phyloP scores from a whole-genome alignment of 2,113 vertebrate species.

The Caranx melampygus region DNA sequence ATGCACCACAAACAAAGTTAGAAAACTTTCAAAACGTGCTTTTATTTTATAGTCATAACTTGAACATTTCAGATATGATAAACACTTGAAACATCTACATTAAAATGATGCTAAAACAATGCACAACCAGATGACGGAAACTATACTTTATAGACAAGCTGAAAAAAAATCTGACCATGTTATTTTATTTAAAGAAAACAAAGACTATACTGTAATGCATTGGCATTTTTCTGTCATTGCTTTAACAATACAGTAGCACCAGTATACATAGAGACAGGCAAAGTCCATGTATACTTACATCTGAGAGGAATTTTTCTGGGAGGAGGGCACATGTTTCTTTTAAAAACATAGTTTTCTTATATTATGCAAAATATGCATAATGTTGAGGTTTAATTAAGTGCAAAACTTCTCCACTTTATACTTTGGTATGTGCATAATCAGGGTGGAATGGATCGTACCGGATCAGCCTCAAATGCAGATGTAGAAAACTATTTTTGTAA shows the following conservation, averaged over 20 bases:
- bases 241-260: constrained; percentile 87
- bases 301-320: constrained; percentile 28
- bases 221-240: constrained; percentile 56
- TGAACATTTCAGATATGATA: constrained; percentile 92
- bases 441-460: constrained; percentile 63
- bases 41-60: constrained; percentile 89
- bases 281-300: constrained; percentile 65
- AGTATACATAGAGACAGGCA: constrained; percentile 79
- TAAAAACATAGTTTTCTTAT: constrained; percentile 46
- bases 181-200: constrained; percentile 48
- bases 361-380: constrained; percentile 55
- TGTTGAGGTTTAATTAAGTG: constrained; percentile 70
- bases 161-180: constrained; percentile 58
- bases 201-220: constrained; percentile 56
- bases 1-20: constrained; percentile 66
- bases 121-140: constrained; percentile 78
- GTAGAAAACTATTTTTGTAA: constrained; percentile 65
- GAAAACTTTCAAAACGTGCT: constrained; percentile 92
- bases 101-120: constrained; percentile 85
- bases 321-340: constrained; percentile 18
- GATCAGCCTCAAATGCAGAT: constrained; percentile 61
- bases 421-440: constrained; percentile 75
- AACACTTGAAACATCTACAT: constrained; percentile 87
- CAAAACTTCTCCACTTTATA: constrained; percentile 77
- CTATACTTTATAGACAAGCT: constrained; percentile 63